Evolutionary conservation across 2,888 invertebrate genomes (phyloP), one percentile per base, ranked within the genome.

Genomic region (Notodonta dromedarius): DNA sequence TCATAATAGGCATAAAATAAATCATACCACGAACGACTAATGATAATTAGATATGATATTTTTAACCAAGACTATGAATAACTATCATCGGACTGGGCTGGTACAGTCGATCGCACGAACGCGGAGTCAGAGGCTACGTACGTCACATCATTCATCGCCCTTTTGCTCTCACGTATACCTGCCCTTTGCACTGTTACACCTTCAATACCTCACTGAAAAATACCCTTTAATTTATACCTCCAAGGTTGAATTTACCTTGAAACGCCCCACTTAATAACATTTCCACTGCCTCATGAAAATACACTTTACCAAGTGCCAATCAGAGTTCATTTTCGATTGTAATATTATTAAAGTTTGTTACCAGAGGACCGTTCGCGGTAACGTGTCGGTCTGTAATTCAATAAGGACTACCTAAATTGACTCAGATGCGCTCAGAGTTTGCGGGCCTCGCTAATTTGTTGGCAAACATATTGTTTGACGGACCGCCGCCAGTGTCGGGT

Each of bases 371-470:
- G 75, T 79, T 74, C 72, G 67, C 78, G 78, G 87, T 87, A 90
- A 91, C 85, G 90, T 91, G 90, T 87, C 82, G 85, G 89, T 79
- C 80, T 84, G 88, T 91, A 91, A 92, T 90, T 91, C 88, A 91
- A 91, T 92, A 90, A 92, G 88, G 90, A 84, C 86, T 85, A 83
- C 88, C 90, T 83, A 90, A 91, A 90, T 91, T 91, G 90, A 90
- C 87, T 90, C 85, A 83, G 88, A 92, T 91, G 90, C 84, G 87
- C 80, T 82, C 78, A 74, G 84, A 87, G 89, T 89, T 87, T 89
- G 88, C 80, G 89, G 87, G 71, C 60, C 74, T 78, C 76, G 80
- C 86, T 88, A 90, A 91, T 91, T 91, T 90, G 90, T 87, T 88
- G 74, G 87, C 85, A 88, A 90, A 91, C 89, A 89, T 88, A 88